Conservation (phyloP, 1,140 invertebrate species). For the Micrasema longulum region DNA sequence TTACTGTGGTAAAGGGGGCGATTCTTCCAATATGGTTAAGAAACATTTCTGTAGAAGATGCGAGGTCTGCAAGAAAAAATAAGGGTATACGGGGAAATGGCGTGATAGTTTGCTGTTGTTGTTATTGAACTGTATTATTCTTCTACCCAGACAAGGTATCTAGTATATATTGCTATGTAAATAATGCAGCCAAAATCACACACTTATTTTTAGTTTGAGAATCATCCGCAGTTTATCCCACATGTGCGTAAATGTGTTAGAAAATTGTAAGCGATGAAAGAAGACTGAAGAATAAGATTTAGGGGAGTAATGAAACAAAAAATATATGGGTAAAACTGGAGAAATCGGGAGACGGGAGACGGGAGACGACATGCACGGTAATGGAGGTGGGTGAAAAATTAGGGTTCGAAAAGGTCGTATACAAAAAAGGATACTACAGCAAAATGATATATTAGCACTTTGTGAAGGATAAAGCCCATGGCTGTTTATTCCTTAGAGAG, state of each 20-base stretch:
- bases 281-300: slow-evolving; percentile 30
- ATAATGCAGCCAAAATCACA: no score
- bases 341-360: slow-evolving; percentile 40
- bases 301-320: slow-evolving; percentile 45
- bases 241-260: neutral
- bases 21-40: no score
- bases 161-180: no score
- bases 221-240: neutral
- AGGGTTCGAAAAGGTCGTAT: slow-evolving; percentile 50
- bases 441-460: slow-evolving; percentile 54
- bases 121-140: no score
- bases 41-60: no score
- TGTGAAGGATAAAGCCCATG: slow-evolving; percentile 36
- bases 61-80: no score
- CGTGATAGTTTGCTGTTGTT: no score
- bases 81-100: no score
- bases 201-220: slow-evolving; percentile 2
- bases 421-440: slow-evolving; percentile 48
- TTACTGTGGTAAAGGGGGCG: no score
- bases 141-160: no score
- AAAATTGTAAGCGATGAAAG: neutral
- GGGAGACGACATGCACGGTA: slow-evolving; percentile 49
- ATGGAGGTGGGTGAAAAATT: slow-evolving; percentile 54
- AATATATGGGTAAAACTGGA: slow-evolving; percentile 45
- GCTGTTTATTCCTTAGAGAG: slow-evolving; percentile 35